Evolutionary conservation across 2,113 vertebrate genomes (phyloP).

Genomic region (Physeter macrocephalus): DNA sequence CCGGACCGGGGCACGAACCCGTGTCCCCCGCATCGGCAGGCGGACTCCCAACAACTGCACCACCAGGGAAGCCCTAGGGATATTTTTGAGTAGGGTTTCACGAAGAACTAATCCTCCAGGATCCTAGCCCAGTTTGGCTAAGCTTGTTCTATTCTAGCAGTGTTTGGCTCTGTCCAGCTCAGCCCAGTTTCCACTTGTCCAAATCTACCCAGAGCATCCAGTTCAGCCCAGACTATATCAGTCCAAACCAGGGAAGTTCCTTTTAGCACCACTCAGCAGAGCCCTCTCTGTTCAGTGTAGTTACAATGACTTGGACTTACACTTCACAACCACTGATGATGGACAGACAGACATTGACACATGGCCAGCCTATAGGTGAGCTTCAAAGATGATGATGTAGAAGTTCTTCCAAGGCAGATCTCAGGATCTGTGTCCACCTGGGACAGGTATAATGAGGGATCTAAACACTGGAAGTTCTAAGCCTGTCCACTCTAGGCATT

Average conservation of each 20-base stretch:
- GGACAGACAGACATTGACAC: neutral
- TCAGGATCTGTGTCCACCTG: neutral
- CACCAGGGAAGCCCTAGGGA: too few relatives aligned
- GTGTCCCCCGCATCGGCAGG: too few relatives aligned
- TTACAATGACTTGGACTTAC: neutral
- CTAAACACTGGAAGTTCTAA: neutral
- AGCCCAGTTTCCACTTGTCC: neutral
- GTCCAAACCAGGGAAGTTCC: neutral
- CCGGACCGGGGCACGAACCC: too few relatives aligned
- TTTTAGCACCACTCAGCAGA: neutral
- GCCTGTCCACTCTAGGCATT: neutral
- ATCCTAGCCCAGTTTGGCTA: neutral
- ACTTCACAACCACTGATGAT: neutral
- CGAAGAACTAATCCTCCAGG: neutral
- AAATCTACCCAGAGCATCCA: neutral
- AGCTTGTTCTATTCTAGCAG: neutral
- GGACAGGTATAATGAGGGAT: neutral
- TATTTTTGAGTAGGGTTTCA: neutral
- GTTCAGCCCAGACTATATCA: neutral
- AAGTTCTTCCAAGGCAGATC: neutral
- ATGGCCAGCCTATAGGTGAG: neutral
- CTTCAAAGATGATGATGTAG: neutral
- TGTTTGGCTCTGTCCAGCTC: neutral
- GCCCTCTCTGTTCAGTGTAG: neutral
- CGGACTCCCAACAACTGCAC: too few relatives aligned